Percentiles rank a stretch among this genome's conserved stretches.
Evolutionary conservation across 2,113 vertebrate genomes (phyloP).

Genomic region (Notothenia rossii): DNA sequence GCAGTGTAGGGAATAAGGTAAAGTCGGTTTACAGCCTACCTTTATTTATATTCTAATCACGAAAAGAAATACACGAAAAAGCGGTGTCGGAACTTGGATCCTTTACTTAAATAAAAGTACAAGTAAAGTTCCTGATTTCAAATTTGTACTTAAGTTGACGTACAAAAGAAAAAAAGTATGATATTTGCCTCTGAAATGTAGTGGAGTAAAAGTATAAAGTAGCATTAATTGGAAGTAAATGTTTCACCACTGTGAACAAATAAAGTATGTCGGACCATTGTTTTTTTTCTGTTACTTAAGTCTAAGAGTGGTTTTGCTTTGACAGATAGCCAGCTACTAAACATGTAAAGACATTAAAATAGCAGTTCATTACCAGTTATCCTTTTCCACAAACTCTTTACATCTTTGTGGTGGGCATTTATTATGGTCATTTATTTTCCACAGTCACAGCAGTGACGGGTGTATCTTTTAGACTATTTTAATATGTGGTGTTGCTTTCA

Average conservation of each 20-base stretch:
- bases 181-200: no score
- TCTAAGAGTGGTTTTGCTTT: conserved; percentile 40
- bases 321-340: conserved; percentile 61
- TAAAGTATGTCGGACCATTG: no score
- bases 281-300: neutral
- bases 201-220: no score
- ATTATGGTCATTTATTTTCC: neutral
- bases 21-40: neutral
- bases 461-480: conserved; percentile 12
- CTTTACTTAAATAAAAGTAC: no score
- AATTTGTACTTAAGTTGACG: no score
- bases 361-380: neutral
- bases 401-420: neutral
- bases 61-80: neutral
- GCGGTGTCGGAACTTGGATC: no score
- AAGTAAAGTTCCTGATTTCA: no score
- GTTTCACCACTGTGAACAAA: no score
- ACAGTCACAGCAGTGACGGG: neutral
- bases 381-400: neutral
- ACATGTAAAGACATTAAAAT: conserved; percentile 41
- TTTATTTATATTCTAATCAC: neutral
- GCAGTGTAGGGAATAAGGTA: neutral
- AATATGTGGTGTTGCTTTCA: conserved; percentile 41
- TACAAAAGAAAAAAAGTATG: no score
- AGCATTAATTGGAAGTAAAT: no score